phyloP scores from a whole-genome alignment of 2,888 invertebrate species.

The Melanargia galathea region DNA sequence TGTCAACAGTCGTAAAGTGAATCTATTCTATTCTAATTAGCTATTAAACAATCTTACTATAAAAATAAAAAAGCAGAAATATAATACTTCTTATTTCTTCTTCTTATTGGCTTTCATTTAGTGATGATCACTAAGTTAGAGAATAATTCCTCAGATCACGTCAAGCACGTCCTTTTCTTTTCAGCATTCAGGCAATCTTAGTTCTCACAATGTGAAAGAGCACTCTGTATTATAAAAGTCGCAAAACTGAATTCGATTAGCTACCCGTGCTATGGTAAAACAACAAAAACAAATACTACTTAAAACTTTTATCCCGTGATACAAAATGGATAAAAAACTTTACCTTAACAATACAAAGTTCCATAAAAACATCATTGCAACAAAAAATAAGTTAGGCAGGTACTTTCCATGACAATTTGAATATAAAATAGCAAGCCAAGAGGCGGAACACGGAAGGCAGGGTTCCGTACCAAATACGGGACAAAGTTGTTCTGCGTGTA shows the following conservation, averaged over 20 bases:
- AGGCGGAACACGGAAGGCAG: neutral
- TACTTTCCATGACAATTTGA: conserved; percentile 5
- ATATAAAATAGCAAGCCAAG: neutral
- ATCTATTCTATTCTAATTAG: too few species aligned
- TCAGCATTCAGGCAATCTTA: too few species aligned
- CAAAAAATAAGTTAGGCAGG: neutral
- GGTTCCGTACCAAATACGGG: neutral
- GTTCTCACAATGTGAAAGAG: too few species aligned
- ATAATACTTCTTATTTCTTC: too few species aligned
- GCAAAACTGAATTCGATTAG: neutral
- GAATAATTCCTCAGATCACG: too few species aligned
- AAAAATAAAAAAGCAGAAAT: too few species aligned
- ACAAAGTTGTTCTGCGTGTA: neutral
- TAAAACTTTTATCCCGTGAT: conserved; percentile 6
- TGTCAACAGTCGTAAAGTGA: too few species aligned
- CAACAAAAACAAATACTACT: conserved; percentile 5
- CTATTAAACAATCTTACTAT: too few species aligned
- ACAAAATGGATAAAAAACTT: conserved; percentile 1
- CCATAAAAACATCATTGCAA: neutral
- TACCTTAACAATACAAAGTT: conserved; percentile 2
- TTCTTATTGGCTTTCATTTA: too few species aligned
- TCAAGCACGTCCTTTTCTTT: too few species aligned
- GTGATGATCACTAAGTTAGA: too few species aligned
- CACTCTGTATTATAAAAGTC: too few species aligned
- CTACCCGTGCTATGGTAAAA: neutral